Evolutionary conservation across 2,888 invertebrate genomes (phyloP), one percentile per base, ranked within the genome.

Genomic region (Molorchus minor): DNA sequence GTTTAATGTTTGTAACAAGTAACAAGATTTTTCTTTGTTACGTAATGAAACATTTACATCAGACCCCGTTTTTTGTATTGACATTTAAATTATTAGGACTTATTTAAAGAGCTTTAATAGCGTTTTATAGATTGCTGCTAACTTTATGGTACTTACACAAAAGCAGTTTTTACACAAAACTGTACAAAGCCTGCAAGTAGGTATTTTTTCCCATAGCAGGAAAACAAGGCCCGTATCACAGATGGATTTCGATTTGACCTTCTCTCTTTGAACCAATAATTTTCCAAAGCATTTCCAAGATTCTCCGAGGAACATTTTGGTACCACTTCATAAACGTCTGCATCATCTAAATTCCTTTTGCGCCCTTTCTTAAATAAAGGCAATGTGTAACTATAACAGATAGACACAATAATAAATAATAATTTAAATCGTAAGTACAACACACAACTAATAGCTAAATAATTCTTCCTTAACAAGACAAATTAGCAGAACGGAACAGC

Each of bases 291-390:
- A 29, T 70, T 51, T n/a, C 71, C 73, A 13, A 73, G 36, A 10
- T 64, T 64, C 58, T 65, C 56, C 5, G 73, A 67, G 8, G 61
- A 53, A 15, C 70, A 61, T 47, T 67, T 59, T n/a, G 62, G 43
- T n/a, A 66, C 38, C 3, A 84, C 81, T 67, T 83, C 80, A 67
- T 85, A 87, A 13, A 88, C 75, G 70, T 88, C 88, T 25, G 83
- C 80, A 41, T 85, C 83, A 70, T 85, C 85, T 21, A 91, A 83
- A 66, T 88, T 88, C 16, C 85, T 82, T 52, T 81, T 85, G 61
- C 84, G 85, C 4, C 90, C 89, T 59, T 86, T 82, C 76, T 84
- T 85, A 71, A 90, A 89, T 15, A 71, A 45, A 1, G 56, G 51
- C 13, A 45, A 51, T 3, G 62, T 67, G 21, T 65, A 69, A 20